These are phyloP conservation scores for Lates calcarifer DNA, from an alignment of 2,113 vertebrate species.

Conservation along the genomic window DNA sequence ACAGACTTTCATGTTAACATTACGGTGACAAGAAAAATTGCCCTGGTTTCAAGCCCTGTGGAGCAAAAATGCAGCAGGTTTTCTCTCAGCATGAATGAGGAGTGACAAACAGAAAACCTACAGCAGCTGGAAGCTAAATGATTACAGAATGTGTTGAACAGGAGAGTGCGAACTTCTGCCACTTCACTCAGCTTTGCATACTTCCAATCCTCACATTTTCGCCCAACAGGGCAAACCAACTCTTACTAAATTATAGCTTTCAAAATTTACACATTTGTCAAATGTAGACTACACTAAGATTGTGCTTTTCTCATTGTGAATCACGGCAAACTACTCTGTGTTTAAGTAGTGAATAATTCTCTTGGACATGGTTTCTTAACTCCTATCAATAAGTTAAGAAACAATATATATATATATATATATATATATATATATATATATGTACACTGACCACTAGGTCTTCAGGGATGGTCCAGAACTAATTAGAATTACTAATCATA, in stretches of 20 bases:
- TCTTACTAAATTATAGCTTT: not conserved
- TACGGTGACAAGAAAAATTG: constrained; percentile 22
- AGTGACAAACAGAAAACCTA: constrained; percentile 2
- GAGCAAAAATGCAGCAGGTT: constrained; percentile 9
- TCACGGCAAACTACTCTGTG: not conserved
- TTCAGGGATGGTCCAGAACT: not conserved
- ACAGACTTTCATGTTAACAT: constrained; percentile 38
- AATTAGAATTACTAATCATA: too few relatives aligned
- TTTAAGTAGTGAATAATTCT: not conserved
- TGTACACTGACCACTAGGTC: too few relatives aligned
- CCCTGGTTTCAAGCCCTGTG: constrained; percentile 5
- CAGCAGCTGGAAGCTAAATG: constrained; percentile 10
- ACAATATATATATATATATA: too few relatives aligned
- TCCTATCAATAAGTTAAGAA: not conserved
- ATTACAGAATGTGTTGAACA: not conserved
- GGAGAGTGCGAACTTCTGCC: not conserved
- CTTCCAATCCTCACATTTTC: not conserved
- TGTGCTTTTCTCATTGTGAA: not conserved
- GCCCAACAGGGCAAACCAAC: not conserved
- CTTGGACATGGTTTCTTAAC: not conserved
- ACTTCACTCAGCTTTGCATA: constrained; percentile 11
- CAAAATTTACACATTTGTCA: not conserved
- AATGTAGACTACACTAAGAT: not conserved
- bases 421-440: too few relatives aligned
- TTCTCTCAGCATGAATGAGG: constrained; percentile 12